Evolutionary conservation across 37 sponge, comb jelly and placozoan genomes (phyloP), one percentile per base, ranked within the genome.

Genomic region (Crambe crambe): DNA sequence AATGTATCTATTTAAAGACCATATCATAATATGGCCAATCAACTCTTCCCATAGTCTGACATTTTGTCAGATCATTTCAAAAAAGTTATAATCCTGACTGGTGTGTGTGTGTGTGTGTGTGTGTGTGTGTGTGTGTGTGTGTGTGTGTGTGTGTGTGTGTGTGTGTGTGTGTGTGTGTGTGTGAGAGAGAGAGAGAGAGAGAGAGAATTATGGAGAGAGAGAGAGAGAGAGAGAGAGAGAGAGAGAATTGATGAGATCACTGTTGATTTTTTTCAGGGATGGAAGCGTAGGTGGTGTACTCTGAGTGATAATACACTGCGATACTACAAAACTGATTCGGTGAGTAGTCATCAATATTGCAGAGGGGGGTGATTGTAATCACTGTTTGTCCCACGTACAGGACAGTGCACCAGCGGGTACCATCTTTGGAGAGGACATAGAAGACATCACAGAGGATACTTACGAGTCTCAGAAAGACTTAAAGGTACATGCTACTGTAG

Each of bases 201-300:
- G n/a, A n/a, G n/a, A n/a, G n/a, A n/a, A n/a, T n/a, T n/a, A n/a
- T n/a, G n/a, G n/a, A n/a, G n/a, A n/a, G n/a, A n/a, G n/a, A n/a
- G n/a, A n/a, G n/a, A n/a, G n/a, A n/a, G n/a, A n/a, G n/a, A n/a
- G n/a, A n/a, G n/a, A n/a, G n/a, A n/a, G n/a, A n/a, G n/a, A n/a
- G n/a, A n/a, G n/a, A n/a, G n/a, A n/a, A 51, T 51, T 51, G 54
- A 51, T 15, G 15, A 51, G 9, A 18, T 51, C 15, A 18, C 15
- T 18, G 9, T 51, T 51, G 15, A 51, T 60, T 21, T 60, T 60
- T 60, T 72, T 26, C 42, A 89, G 90, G 84, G 85, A 5, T 89
- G 90, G 90, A 83, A 80, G 80, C 78, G 65, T 22, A 54, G 90
- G 67, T 89, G 90, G 90, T 89, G 90, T 62, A 83, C 78, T 23